Conservation (phyloP, 2,797 vertebrate species). For the Mormyrops attenuatus region DNA sequence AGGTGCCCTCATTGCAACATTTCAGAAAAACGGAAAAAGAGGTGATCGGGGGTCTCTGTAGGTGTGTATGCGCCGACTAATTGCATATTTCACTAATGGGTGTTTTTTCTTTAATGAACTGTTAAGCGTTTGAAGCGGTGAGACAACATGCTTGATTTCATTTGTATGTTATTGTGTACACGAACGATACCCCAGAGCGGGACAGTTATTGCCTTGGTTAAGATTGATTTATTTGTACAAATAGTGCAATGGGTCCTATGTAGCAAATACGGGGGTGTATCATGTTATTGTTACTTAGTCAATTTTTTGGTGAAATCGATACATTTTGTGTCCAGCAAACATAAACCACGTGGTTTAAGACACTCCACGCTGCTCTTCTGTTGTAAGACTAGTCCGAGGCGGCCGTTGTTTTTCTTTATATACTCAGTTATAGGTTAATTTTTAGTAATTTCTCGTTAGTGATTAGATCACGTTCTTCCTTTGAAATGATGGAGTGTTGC, state of each 20-base stretch:
- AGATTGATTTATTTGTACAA: slow-evolving; percentile 5
- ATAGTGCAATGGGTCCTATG: slow-evolving; percentile 27
- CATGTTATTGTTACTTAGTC: slow-evolving; percentile 27
- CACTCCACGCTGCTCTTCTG: slow-evolving; percentile 72
- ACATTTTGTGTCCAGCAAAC: slow-evolving; percentile 75
- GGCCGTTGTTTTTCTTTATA: not conserved
- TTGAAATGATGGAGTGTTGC: not conserved
- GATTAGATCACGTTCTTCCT: not conserved
- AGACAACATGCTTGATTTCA: slow-evolving; percentile 56
- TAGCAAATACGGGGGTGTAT: not conserved
- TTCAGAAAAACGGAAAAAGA: slow-evolving; percentile 92
- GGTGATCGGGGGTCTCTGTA: slow-evolving; percentile 87
- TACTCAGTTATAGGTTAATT: not conserved
- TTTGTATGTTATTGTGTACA: slow-evolving; percentile 64
- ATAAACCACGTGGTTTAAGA: slow-evolving; percentile 85
- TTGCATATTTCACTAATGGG: not conserved
- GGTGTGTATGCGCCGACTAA: slow-evolving; percentile 59
- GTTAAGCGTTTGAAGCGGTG: slow-evolving; percentile 42
- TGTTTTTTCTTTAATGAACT: slow-evolving; percentile 17
- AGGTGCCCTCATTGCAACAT: slow-evolving; percentile 80
- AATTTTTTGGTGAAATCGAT: slow-evolving; percentile 48
- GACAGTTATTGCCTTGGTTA: slow-evolving; percentile 23
- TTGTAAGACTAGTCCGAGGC: slow-evolving; percentile 37
- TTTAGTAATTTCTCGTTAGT: not conserved
- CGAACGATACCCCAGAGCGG: slow-evolving; percentile 41